Evolutionary conservation across 2,113 vertebrate species (phyloP).

Genomic region (Scomber colias): DNA sequence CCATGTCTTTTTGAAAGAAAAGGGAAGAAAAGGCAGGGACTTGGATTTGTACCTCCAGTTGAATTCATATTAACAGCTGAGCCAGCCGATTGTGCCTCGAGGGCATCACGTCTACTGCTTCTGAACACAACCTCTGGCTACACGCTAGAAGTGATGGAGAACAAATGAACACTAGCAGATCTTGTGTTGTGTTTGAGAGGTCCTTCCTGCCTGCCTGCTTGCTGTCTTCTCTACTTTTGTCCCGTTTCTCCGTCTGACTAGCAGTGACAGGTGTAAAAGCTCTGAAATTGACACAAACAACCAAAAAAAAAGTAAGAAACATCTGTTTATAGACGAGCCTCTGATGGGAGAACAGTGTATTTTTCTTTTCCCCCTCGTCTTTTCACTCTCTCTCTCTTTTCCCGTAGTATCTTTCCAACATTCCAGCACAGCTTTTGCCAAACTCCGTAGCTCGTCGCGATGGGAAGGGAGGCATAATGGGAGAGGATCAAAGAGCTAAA

Average conservation of each 20-base stretch:
- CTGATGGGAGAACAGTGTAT: conserved; percentile 40
- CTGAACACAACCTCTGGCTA: conserved; percentile 1
- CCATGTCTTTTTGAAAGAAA: neutral
- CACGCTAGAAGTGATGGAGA: conserved; percentile 7
- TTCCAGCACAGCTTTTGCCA: conserved; percentile 77
- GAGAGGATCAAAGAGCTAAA: conserved; percentile 84
- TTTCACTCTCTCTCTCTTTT: conserved; percentile 24
- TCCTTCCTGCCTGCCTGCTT: neutral
- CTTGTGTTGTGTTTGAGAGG: neutral
- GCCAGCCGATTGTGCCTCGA: neutral
- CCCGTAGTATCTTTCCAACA: conserved; percentile 54
- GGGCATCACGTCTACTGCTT: conserved; percentile 9
- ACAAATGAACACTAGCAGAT: conserved; percentile 10
- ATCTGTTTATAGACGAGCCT: conserved; percentile 64
- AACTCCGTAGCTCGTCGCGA: conserved; percentile 61
- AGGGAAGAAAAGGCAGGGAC: neutral
- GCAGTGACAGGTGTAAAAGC: conserved; percentile 36
- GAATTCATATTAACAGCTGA: conserved; percentile 25
- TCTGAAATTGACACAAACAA: neutral
- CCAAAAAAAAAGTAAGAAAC: conserved; percentile 40
- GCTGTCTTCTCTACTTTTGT: neutral
- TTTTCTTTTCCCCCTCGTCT: neutral
- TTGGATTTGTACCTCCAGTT: conserved; percentile 17
- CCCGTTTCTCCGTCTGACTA: neutral
- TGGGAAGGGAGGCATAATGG: conserved; percentile 76